Base-by-base conservation (phyloP, 1,140 invertebrate genomes). In the Lasaia peninsularis region DNA sequence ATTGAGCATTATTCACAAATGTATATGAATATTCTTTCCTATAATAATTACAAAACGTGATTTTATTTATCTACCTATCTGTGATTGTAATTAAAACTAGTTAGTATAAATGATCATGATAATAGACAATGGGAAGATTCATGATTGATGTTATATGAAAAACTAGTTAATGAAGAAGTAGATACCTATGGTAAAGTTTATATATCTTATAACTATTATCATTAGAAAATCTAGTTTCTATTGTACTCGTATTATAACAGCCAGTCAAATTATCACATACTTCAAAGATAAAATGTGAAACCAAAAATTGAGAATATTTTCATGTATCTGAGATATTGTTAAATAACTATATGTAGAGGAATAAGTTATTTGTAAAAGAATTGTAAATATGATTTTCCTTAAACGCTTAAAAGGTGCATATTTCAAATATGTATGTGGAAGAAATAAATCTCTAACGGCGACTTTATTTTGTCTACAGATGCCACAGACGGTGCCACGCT, bases 401-500 rank as follows among this genome's bases (percentile, higher is more conserved):
- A n/a, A n/a, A n/a, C n/a, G n/a, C n/a, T n/a, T n/a, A n/a, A n/a
- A n/a, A n/a, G n/a, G n/a, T n/a, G n/a, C n/a, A n/a, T n/a, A n/a
- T n/a, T n/a, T n/a, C 10, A 40, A 28, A 28, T 28, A 28, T 28
- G 24, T 28, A 28, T 28, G 2, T 4, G 8, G 24, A 28, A 28
- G 5, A 1, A 28, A 6, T 28, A 7, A 28, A 28, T 28, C 1
- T 21, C 9, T 35, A 33, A 55, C 0, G 0, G n/a, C 40, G 2
- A 31, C n/a, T 11, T 14, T 55, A 10, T 9, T 50, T 85, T 86
- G 79, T 81, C 91, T 90, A 31, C 92, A 96, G 95, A 96, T 96
- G 95, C 93, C 94, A 88, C 95, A 96, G 88, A 94, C 92, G 57
- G 94, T 95, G 73, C 94, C 94, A 21, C 91, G 93, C 61, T 92